Percentiles rank a stretch among this genome's conserved stretches.
Conservation (phyloP, 2,797 vertebrate genomes). For the Hozukius guyotensis region DNA sequence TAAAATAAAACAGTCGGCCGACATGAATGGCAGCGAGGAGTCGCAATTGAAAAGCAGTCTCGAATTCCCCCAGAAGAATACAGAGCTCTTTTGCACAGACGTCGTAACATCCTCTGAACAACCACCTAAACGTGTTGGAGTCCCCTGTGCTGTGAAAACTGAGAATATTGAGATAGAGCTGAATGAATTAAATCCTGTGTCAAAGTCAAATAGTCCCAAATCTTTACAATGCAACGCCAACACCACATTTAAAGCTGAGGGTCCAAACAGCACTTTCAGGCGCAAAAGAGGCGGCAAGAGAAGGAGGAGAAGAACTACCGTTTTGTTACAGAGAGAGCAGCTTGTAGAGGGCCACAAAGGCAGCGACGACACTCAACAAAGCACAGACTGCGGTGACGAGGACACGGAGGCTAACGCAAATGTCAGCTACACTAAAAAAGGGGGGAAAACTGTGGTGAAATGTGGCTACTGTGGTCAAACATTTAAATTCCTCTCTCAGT, state of each 20-base stretch:
- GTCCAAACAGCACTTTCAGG: slow-evolving; percentile 23
- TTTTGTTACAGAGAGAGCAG: slow-evolving; percentile 1
- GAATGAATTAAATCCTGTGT: slow-evolving; percentile 25
- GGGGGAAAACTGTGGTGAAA: slow-evolving; percentile 54
- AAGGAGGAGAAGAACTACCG: slow-evolving; percentile 39
- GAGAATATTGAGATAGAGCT: slow-evolving; percentile 55
- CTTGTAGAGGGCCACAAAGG: slow-evolving; percentile 5
- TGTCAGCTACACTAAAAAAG: slow-evolving; percentile 32
- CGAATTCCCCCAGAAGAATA: not conserved
- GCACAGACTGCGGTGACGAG: not conserved
- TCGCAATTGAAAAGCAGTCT: not conserved
- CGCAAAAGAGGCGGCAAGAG: slow-evolving; percentile 66
- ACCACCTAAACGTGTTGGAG: not conserved
- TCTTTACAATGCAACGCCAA: not conserved
- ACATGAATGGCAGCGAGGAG: not conserved
- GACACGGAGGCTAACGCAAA: slow-evolving; percentile 4
- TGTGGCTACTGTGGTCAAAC: slow-evolving; percentile 77
- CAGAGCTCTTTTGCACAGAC: not conserved
- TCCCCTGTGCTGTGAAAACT: slow-evolving; percentile 42
- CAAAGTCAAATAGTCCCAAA: slow-evolving; percentile 3
- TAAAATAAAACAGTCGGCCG: not conserved
- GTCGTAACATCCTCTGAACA: slow-evolving; percentile 3
- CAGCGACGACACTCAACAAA: not conserved
- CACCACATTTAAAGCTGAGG: slow-evolving; percentile 5
- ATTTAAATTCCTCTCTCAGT: slow-evolving; percentile 81